phyloP scores from a whole-genome alignment of 1,140 invertebrate species.

The Notospermus geniculatus region DNA sequence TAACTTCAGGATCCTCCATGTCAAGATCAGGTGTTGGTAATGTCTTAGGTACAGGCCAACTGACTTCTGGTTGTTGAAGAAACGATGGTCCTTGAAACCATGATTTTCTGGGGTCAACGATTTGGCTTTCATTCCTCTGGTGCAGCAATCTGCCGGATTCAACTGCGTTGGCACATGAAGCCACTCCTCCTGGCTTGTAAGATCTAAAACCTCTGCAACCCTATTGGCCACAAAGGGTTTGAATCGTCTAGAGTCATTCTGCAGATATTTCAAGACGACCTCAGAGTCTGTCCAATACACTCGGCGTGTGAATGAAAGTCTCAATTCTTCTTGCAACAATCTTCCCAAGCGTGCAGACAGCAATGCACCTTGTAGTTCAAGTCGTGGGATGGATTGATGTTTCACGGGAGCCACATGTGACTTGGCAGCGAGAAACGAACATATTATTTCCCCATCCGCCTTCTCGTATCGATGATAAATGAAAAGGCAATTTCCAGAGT shows the following conservation, averaged over 20 bases:
- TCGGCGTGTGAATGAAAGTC: constrained; percentile 3
- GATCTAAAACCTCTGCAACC: background rate
- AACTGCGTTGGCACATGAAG: background rate
- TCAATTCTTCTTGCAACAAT: constrained; percentile 19
- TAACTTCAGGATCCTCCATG: too few relatives aligned
- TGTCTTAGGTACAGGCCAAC: too few relatives aligned
- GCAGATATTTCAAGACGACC: background rate
- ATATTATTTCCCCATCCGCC: too few relatives aligned
- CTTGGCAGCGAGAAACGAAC: constrained; percentile 16
- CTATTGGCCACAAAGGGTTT: constrained; percentile 4
- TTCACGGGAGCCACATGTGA: constrained; percentile 22
- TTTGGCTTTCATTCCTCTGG: background rate
- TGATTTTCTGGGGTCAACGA: too few relatives aligned
- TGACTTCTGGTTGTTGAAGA: too few relatives aligned
- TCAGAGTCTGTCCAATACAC: constrained; percentile 10
- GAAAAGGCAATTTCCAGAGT: too few relatives aligned
- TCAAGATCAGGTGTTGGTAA: too few relatives aligned
- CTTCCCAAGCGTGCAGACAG: constrained; percentile 24
- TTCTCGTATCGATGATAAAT: too few relatives aligned
- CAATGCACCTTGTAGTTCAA: constrained; percentile 28
- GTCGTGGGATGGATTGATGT: constrained; percentile 21
- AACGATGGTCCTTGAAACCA: too few relatives aligned
- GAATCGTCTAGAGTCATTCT: constrained; percentile 5
- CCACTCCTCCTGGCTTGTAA: background rate
- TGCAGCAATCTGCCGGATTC: background rate